phyloP scores from a whole-genome alignment of 1,140 invertebrate genomes.

The Cherax destructor region DNA sequence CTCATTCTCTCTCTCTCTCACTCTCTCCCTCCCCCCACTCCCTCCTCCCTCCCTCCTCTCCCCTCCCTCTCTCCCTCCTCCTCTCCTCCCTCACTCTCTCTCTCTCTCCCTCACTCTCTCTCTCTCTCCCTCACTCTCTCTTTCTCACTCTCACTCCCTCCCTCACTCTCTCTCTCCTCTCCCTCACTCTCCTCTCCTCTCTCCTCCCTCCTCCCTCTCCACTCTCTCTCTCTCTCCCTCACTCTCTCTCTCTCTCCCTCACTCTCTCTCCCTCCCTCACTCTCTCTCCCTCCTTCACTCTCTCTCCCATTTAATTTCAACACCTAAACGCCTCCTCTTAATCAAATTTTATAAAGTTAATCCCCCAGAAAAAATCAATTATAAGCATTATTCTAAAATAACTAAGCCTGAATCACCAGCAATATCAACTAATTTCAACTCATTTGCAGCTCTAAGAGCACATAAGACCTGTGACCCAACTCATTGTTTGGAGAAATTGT shows the following conservation, averaged over 20 bases:
- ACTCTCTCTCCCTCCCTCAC: no score
- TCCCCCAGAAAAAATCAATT: neutral
- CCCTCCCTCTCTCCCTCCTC: neutral
- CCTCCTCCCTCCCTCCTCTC: neutral
- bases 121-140: conserved; percentile 30
- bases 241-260: conserved; percentile 22
- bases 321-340: neutral
- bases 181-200: no score
- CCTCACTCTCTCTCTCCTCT: no score
- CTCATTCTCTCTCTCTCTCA: neutral
- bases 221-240: conserved; percentile 24
- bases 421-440: no score
- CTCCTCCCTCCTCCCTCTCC: neutral
- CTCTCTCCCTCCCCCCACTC: no score
- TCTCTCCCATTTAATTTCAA: neutral
- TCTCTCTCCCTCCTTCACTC: conserved; percentile 17
- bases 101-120: neutral
- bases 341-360: conserved; percentile 15
- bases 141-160: no score
- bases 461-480: no score
- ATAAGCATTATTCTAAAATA: neutral
- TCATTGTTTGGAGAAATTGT: no score
- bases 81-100: neutral
- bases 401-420: no score
- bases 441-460: no score